Conservation (phyloP, 2,797 vertebrate genomes). For the Chelmon rostratus region DNA sequence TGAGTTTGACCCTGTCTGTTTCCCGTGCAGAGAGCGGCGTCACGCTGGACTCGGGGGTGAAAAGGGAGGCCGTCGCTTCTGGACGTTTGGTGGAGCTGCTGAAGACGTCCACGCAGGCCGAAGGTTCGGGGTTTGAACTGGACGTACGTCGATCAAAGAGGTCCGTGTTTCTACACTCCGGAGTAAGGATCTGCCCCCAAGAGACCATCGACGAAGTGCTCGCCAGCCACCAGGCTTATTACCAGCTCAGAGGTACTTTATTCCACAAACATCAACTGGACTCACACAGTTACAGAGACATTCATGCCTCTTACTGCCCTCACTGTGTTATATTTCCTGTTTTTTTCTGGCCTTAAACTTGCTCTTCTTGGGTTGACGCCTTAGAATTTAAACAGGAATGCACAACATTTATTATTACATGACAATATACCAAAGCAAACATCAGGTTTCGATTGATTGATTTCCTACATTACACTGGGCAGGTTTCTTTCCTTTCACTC, state of each 20-base stretch:
- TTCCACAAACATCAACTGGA: not conserved
- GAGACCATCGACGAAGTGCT: conserved; percentile 90
- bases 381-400: not conserved
- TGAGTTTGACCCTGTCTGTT: not conserved
- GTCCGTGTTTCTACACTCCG: conserved; percentile 88
- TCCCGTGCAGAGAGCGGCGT: conserved; percentile 62
- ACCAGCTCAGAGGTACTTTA: conserved; percentile 88
- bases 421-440: not conserved
- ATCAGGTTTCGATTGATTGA: not conserved
- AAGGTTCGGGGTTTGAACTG: conserved; percentile 82
- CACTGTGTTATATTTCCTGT: not conserved
- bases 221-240: conserved; percentile 91
- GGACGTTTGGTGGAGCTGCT: conserved; percentile 74
- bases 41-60: conserved; percentile 63
- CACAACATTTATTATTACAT: not conserved
- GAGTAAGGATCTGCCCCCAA: conserved; percentile 91
- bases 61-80: conserved; percentile 53
- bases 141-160: conserved; percentile 86
- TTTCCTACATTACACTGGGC: not conserved
- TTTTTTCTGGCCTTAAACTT: too few relatives aligned
- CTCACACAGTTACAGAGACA: not conserved
- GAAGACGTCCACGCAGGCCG: conserved; percentile 68
- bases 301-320: not conserved
- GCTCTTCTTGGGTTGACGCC: not conserved
- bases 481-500: not conserved